Evolutionary conservation across 2,113 vertebrate genomes (phyloP).

Genomic region (Corythaeola cristata): DNA sequence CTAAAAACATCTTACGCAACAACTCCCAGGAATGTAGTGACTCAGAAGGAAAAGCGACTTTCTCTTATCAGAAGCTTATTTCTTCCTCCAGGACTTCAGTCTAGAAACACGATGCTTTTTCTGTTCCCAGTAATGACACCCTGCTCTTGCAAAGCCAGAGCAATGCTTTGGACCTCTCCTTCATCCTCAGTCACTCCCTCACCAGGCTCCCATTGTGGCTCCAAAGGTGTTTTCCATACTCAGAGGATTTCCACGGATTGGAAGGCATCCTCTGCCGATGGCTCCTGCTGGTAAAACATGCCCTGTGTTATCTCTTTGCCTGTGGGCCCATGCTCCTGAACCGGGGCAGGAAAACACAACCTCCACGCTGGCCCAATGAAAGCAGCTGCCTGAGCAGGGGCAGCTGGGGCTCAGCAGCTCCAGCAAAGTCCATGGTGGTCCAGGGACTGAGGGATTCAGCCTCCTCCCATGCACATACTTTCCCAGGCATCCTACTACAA

Average conservation of each 20-base stretch:
- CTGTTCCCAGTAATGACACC: neutral
- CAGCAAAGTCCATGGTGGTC: neutral
- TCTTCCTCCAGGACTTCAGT: conserved; percentile 33
- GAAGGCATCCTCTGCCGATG: neutral
- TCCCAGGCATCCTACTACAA: too few species aligned
- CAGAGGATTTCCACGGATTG: neutral
- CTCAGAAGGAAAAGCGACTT: conserved; percentile 26
- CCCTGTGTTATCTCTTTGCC: neutral
- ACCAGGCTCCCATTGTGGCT: neutral
- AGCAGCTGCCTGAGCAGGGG: neutral
- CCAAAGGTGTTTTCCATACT: conserved; percentile 14
- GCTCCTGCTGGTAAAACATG: neutral
- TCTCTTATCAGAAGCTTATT: conserved; percentile 19
- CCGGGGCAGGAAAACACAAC: neutral
- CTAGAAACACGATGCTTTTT: conserved; percentile 5
- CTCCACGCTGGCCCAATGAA: neutral
- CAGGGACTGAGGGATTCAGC: neutral
- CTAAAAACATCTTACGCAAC: conserved; percentile 30
- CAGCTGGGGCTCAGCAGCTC: neutral
- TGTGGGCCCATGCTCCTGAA: neutral
- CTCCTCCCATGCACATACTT: neutral
- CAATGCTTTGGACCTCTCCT: neutral
- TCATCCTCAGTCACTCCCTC: neutral
- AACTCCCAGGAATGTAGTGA: conserved; percentile 44
- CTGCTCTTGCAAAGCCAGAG: neutral